Evolutionary conservation across 1,140 invertebrate species (phyloP).

Genomic region (Zophobas morio): DNA sequence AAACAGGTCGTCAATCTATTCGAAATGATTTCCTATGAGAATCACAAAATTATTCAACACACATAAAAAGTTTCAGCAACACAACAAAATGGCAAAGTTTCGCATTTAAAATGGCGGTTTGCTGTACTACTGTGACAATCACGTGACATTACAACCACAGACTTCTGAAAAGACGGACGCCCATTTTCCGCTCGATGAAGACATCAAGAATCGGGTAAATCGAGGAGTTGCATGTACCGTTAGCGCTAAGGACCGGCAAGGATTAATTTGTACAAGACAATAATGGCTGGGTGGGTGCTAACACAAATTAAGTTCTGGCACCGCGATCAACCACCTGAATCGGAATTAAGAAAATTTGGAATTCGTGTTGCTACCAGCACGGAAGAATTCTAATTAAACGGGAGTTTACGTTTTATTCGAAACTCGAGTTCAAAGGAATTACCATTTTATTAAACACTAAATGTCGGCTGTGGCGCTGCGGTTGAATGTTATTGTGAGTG

Average conservation of each 20-base stretch:
- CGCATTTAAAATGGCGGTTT: too few relatives aligned
- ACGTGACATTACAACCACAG: too few relatives aligned
- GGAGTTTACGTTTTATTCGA: slow-evolving; percentile 5
- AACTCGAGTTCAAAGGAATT: slow-evolving; percentile 15
- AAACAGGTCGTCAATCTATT: too few relatives aligned
- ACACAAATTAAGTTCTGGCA: neutral
- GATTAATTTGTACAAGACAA: neutral
- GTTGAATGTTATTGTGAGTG: neutral
- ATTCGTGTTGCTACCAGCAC: slow-evolving; percentile 2
- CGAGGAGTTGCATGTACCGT: slow-evolving; percentile 23
- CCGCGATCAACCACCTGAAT: neutral
- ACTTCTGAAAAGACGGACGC: too few relatives aligned
- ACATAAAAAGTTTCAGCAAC: too few relatives aligned
- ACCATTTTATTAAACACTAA: slow-evolving; percentile 36
- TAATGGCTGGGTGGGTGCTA: neutral
- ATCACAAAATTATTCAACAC: too few relatives aligned
- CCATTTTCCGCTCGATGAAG: too few relatives aligned
- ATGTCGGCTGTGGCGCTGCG: neutral
- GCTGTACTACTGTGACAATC: too few relatives aligned
- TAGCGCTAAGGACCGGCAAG: neutral
- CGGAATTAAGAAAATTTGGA: slow-evolving; percentile 27
- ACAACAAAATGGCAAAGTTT: too few relatives aligned
- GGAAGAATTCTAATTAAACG: slow-evolving; percentile 39
- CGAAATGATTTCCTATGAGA: too few relatives aligned
- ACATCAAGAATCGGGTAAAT: neutral